Base-by-base conservation (phyloP, 2,113 vertebrate genomes). In the Charina bottae region DNA sequence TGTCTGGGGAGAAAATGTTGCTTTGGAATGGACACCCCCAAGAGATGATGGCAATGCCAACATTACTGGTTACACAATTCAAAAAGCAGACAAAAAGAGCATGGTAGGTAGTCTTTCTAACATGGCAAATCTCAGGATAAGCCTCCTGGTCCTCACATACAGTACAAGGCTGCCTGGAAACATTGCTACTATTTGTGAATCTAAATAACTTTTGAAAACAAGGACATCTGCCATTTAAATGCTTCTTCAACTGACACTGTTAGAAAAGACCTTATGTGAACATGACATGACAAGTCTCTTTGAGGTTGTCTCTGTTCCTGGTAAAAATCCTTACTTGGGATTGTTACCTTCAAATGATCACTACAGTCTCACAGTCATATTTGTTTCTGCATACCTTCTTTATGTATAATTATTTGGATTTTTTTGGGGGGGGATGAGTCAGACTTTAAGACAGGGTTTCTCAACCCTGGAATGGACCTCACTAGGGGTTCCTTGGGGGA, bases 61-160 rank as follows among this genome's bases (percentile, higher is more conserved):
- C 83, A 99, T 99, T 93, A 99, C 98, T 19, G 99, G 99, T 87
- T 99, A 99, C 94, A 99, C 99, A 4, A 99, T 99, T 96, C 99
- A 99, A 97, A 99, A 99, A 97, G 99, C 99, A 33, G 99, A 99
- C 95, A 99, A 99, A 95, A 99, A 99, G 96, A 99, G 99, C 53
- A 99, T 99, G 99, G 99, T 98, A 96, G 98, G 97, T 78, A 56
- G 86, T 17, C 21, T 26, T 64, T 24, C 11, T 7, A 54, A 64
- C 19, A 33, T 55, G 64, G 64, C 19, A 8, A 19, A 78, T 78
- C 53, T 78, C 13, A 55, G 64, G 49, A 23, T n/a, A 12, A 23
- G 68, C 37, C 1, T 1, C 6, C 49, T 55, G 33, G 21, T 78
- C 37, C 21, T 37, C n/a, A 37, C 72, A 33, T 83, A 13, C 33